A percentile compares a stretch with the other conserved stretches of the same genome.
Conservation (phyloP, 1,140 invertebrate species). For the Lanistes nyassanus region DNA sequence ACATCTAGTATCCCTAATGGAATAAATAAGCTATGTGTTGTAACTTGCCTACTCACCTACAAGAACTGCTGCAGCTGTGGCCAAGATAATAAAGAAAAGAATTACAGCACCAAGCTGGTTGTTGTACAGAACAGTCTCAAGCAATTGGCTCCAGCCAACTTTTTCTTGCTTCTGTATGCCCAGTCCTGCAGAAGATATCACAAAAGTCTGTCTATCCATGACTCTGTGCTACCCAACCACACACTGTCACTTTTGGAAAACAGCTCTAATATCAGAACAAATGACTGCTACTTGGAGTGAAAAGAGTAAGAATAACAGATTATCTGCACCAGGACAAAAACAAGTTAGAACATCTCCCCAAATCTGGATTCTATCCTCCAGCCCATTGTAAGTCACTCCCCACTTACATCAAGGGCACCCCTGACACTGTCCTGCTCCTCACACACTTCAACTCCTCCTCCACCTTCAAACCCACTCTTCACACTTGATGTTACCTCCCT, state of each 20-base stretch:
- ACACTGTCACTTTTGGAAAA: not conserved
- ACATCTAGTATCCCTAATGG: too few species aligned
- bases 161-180: conserved; percentile 31
- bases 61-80: conserved; percentile 49
- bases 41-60: conserved; percentile 54
- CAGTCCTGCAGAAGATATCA: not conserved
- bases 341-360: too few species aligned
- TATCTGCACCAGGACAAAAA: too few species aligned
- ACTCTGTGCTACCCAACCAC: not conserved
- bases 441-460: too few species aligned
- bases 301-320: not conserved
- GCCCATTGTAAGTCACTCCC: too few species aligned
- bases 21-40: too few species aligned
- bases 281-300: too few species aligned
- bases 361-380: too few species aligned
- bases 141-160: conserved; percentile 49
- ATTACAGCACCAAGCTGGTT: conserved; percentile 57
- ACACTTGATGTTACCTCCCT: too few species aligned
- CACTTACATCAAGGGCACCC: too few species aligned
- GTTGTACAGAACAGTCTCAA: conserved; percentile 44
- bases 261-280: not conserved
- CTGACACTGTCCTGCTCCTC: too few species aligned
- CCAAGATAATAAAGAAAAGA: conserved; percentile 50
- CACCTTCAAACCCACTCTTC: too few species aligned
- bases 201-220: not conserved